Evolutionary conservation across 1,140 invertebrate species (phyloP).

Genomic region (Teleogryllus occipitalis): DNA sequence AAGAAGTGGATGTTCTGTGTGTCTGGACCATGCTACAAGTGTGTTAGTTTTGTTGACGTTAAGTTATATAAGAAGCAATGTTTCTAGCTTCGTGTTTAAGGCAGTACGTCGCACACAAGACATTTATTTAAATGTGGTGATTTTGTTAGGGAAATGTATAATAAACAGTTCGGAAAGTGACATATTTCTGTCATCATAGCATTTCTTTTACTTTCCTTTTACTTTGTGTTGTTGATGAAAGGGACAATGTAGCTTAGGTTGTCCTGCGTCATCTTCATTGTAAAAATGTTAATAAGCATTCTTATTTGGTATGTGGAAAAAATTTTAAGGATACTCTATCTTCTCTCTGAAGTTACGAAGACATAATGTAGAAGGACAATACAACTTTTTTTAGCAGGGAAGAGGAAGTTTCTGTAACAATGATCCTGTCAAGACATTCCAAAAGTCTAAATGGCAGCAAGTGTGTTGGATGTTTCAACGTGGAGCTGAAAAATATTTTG

Average conservation of each 20-base stretch:
- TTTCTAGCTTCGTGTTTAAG: slow-evolving; percentile 10
- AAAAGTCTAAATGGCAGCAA: neutral
- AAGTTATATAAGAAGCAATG: slow-evolving; percentile 9
- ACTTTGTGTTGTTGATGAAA: slow-evolving; percentile 8
- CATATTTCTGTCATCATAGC: neutral
- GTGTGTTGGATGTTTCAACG: neutral
- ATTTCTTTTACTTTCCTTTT: slow-evolving; percentile 8
- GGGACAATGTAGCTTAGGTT: neutral
- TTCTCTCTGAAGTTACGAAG: neutral
- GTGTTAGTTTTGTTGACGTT: slow-evolving; percentile 15
- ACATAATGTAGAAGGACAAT: neutral
- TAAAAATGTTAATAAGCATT: slow-evolving; percentile 11
- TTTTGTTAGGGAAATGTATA: neutral
- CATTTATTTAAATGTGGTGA: slow-evolving; percentile 1
- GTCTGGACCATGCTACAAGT: neutral
- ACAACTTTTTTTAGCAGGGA: neutral
- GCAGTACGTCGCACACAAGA: neutral
- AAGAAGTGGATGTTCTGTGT: neutral
- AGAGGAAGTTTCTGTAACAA: neutral
- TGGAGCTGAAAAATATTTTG: neutral
- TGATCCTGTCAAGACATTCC: neutral
- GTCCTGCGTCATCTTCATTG: neutral
- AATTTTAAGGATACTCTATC: slow-evolving; percentile 4
- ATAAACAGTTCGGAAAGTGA: slow-evolving; percentile 3
- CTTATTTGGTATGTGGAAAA: neutral